phyloP scores from a whole-genome alignment of 2,888 invertebrate species.

The Ornithoptera alexandrae region DNA sequence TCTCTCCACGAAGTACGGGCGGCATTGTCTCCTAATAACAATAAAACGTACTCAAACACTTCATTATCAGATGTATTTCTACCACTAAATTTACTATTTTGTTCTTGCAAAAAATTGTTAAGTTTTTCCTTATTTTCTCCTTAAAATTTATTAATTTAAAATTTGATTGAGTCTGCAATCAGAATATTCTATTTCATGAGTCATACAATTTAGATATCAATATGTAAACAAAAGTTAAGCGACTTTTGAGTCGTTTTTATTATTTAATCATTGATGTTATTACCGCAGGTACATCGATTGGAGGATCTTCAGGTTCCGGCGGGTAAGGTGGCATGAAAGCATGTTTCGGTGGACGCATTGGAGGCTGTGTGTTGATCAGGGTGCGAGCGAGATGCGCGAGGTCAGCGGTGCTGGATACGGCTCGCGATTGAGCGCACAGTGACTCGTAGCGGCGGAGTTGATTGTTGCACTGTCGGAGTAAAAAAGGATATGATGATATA shows the following conservation, averaged over 20 bases:
- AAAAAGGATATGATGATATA: neutral
- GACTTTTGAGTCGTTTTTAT: too few relatives aligned
- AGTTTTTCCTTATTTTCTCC: too few relatives aligned
- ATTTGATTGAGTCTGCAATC: too few relatives aligned
- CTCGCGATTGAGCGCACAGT: slow-evolving; percentile 87
- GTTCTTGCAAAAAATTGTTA: too few relatives aligned
- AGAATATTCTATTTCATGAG: too few relatives aligned
- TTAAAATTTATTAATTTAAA: too few relatives aligned
- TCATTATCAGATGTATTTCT: neutral
- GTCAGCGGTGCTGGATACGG: slow-evolving; percentile 86
- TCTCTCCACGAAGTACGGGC: slow-evolving; percentile 89
- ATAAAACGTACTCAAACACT: neutral
- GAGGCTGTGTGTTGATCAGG: slow-evolving; percentile 85
- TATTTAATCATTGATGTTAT: slow-evolving; percentile 18
- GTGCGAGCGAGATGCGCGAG: slow-evolving; percentile 89
- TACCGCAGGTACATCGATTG: slow-evolving; percentile 71
- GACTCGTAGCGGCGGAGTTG: slow-evolving; percentile 91
- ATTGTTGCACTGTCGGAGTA: slow-evolving; percentile 84
- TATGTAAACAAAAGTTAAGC: too few relatives aligned
- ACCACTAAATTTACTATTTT: too few relatives aligned
- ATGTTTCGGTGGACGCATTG: slow-evolving; percentile 84
- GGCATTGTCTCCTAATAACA: slow-evolving; percentile 82
- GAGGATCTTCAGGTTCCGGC: slow-evolving; percentile 71
- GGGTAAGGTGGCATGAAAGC: slow-evolving; percentile 80
- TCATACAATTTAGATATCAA: too few relatives aligned